Evolutionary conservation across 2,888 invertebrate genomes (phyloP), one percentile per base, ranked within the genome.

Genomic region (Galeruca laticollis): DNA sequence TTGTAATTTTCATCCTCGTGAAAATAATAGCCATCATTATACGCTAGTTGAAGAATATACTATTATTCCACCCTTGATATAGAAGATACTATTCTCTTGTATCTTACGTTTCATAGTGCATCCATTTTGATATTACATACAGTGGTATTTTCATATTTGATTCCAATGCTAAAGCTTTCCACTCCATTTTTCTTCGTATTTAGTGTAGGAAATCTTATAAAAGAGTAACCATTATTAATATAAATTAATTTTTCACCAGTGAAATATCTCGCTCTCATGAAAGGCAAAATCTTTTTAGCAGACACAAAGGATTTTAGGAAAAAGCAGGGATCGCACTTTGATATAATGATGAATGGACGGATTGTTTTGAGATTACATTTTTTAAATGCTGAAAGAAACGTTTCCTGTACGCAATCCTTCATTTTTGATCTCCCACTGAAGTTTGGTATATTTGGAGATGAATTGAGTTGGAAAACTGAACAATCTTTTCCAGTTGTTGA

Each of bases 241-340:
- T 61, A 47, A 68, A 68, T 68, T 68, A 68, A 56, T 68, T 61
- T 47, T 49, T 56, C 59, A 51, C 43, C 35, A 37, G 49, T 66
- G 59, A 47, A 57, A 66, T 59, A 21, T 49, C 59, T 66, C 51
- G 51, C 49, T 49, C 49, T 65, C n/a, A 57, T 65, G 47, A 49
- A 66, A 66, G 31, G 59, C 31, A 52, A 60, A 65, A 59, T 66
- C 66, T 66, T 60, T 66, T 59, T 59, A 33, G 37, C 26, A 60
- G 13, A 49, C 37, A 59, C 66, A 60, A 66, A 66, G 60, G 37
- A 66, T 37, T 66, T 59, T 51, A 18, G 51, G n/a, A 49, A 18
- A 26, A 52, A 49, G 51, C 37, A 9, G 59, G 35, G 57, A 13
- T 63, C 54, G 26, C 13, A 54, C 63, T 63, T 63, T 63, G 63